A percentile compares a stretch with the other conserved stretches of the same genome.
Evolutionary conservation across 2,113 vertebrate genomes (phyloP).

Genomic region (Diadophis punctatus): DNA sequence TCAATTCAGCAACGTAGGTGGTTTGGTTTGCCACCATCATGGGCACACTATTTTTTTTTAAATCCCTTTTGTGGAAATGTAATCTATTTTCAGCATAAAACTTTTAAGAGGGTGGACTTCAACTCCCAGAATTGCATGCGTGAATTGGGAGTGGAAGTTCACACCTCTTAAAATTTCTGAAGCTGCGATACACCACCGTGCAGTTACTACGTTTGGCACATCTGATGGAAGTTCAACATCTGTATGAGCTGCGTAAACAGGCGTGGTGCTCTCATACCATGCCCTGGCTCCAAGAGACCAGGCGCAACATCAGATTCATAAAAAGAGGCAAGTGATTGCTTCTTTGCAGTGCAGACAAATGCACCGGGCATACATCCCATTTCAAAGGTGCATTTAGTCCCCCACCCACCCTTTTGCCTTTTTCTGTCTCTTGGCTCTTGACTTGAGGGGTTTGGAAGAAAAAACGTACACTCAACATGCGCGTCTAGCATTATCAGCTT

Average conservation of each 20-base stretch:
- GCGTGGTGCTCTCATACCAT: background rate
- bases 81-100: background rate
- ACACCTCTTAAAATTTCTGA: background rate
- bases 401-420: background rate
- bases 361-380: background rate
- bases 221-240: background rate
- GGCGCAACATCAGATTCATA: background rate
- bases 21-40: background rate
- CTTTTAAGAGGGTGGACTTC: background rate
- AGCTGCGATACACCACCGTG: background rate
- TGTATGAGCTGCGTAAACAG: background rate
- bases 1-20: background rate
- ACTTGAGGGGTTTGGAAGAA: background rate
- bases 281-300: too few relatives aligned
- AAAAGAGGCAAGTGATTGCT: background rate
- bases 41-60: background rate
- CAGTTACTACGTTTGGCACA: background rate
- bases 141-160: background rate
- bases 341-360: background rate
- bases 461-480: background rate
- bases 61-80: background rate
- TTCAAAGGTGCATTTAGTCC: background rate
- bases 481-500: background rate
- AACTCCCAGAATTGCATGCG: background rate
- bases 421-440: conserved; percentile 44